A percentile compares a stretch with the other conserved stretches of the same genome.
Evolutionary conservation across 2,888 invertebrate species (phyloP).

Genomic region (Cerastis rubricosa): DNA sequence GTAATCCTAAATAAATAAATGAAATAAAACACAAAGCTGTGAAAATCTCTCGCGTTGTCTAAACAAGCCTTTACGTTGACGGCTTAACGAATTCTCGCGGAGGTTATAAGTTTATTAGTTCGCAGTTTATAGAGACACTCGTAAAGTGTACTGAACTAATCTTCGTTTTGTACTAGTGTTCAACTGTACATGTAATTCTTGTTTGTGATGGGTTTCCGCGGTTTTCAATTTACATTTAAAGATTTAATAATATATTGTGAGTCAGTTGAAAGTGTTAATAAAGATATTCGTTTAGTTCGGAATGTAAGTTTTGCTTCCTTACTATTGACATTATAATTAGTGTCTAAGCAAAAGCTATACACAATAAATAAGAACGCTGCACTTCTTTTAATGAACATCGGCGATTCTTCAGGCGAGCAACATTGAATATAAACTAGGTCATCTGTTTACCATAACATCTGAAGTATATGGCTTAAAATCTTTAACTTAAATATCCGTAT

Average conservation of each 20-base stretch:
- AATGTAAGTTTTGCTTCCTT: no score
- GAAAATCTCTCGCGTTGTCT: slow-evolving; percentile 6
- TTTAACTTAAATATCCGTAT: not conserved
- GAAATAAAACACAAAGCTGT: not conserved
- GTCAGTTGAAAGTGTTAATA: not conserved
- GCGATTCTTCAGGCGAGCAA: not conserved
- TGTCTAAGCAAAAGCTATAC: not conserved
- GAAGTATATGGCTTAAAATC: not conserved
- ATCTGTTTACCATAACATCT: not conserved
- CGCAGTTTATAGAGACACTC: slow-evolving; percentile 54
- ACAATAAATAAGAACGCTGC: not conserved
- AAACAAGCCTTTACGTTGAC: slow-evolving; percentile 34
- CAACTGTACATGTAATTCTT: slow-evolving; percentile 28
- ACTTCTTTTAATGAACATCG: not conserved
- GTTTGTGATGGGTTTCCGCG: slow-evolving; percentile 23
- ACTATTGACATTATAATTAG: no score
- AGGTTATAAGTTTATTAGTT: slow-evolving; percentile 58
- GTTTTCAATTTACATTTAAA: slow-evolving; percentile 13
- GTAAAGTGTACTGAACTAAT: slow-evolving; percentile 59
- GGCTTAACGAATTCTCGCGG: slow-evolving; percentile 22
- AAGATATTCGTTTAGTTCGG: not conserved
- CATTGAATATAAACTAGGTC: not conserved
- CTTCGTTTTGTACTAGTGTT: slow-evolving; percentile 12
- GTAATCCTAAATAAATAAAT: not conserved
- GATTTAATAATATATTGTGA: not conserved